Conservation (phyloP, 2,797 vertebrate genomes). For the Crax fasciolata region DNA sequence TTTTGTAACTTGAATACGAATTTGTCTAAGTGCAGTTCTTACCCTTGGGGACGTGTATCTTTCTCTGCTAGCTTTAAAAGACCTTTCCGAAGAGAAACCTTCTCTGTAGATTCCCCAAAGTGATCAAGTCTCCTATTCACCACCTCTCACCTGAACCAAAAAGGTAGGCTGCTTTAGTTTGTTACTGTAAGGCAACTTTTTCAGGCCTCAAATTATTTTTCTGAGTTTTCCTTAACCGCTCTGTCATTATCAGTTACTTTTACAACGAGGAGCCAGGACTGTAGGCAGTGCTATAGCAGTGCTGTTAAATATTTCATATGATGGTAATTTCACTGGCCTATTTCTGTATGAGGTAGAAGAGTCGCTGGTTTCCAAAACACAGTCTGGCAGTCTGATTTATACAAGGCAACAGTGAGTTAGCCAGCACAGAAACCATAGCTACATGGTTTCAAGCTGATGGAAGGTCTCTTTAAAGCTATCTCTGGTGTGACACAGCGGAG, state of each 20-base stretch:
- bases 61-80: background rate
- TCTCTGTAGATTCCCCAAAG: background rate
- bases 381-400: constrained; percentile 44
- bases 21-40: background rate
- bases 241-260: background rate
- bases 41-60: background rate
- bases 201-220: background rate
- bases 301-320: constrained; percentile 31
- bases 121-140: background rate
- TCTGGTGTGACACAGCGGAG: constrained; percentile 38
- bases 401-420: background rate
- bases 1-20: background rate
- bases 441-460: constrained; percentile 50
- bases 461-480: constrained; percentile 50
- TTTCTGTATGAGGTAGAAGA: background rate
- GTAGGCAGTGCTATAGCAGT: background rate
- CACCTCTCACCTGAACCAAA: background rate
- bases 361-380: constrained; percentile 2
- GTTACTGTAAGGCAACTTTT: background rate
- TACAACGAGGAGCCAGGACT: background rate
- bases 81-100: background rate
- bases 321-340: background rate
- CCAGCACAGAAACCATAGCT: constrained; percentile 21
- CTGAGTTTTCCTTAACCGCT: background rate
- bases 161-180: background rate